phyloP scores from a whole-genome alignment of 2,797 vertebrate genomes.

The Urophycis tenuis region DNA sequence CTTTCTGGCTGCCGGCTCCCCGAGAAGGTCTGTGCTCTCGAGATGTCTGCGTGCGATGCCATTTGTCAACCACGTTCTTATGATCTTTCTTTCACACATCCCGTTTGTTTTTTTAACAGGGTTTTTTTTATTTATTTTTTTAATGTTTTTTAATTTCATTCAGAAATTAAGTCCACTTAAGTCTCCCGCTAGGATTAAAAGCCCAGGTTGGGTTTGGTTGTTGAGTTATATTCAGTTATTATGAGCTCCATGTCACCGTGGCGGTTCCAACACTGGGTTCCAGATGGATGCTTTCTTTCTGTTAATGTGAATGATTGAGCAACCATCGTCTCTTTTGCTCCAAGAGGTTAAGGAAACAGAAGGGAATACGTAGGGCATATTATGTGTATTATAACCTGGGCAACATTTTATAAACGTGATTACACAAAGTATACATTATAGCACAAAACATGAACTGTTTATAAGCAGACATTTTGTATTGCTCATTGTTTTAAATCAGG shows the following conservation, averaged over 20 bases:
- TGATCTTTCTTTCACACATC: constrained; percentile 38
- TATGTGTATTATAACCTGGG: neutral
- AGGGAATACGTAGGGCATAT: neutral
- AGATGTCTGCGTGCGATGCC: constrained; percentile 52
- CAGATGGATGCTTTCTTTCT: neutral
- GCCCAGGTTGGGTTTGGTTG: constrained; percentile 23
- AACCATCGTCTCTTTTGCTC: neutral
- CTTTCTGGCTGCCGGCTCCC: constrained; percentile 26
- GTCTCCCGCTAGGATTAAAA: constrained; percentile 27
- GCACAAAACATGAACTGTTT: neutral
- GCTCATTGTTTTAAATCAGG: neutral
- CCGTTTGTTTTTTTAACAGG: neutral
- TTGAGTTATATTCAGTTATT: neutral
- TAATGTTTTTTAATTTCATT: constrained; percentile 9
- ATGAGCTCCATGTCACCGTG: neutral
- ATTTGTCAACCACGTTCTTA: constrained; percentile 24
- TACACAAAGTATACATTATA: neutral
- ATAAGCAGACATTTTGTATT: neutral
- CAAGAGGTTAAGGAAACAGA: neutral
- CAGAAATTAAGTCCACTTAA: constrained; percentile 22
- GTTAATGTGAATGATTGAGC: neutral
- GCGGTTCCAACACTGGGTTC: neutral
- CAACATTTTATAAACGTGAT: neutral
- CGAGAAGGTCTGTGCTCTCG: constrained; percentile 62
- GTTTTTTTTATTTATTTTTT: neutral